Conservation (phyloP, 2,797 vertebrate species). For the Neosilurus hyrtlii region DNA sequence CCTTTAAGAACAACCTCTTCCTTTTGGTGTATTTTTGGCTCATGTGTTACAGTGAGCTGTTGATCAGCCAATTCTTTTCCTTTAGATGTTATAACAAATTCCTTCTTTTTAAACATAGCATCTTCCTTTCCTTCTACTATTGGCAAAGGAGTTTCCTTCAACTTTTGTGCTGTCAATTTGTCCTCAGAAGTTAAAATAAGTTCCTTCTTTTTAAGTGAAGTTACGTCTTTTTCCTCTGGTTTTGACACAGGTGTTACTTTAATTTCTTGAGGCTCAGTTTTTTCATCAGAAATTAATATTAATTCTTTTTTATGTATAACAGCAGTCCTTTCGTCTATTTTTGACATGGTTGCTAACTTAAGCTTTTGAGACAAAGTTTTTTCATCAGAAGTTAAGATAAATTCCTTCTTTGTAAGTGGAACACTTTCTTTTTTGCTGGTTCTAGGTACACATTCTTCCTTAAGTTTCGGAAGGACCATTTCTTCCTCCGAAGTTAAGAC, state of each 20-base stretch:
- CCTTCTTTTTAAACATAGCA: conserved; percentile 62
- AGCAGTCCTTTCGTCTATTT: conserved; percentile 40
- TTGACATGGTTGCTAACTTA: conserved; percentile 22
- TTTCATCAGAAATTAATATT: conserved; percentile 1
- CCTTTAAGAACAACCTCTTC: neutral
- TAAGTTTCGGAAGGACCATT: too few species aligned
- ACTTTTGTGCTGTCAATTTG: conserved; percentile 46
- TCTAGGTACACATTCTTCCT: too few species aligned
- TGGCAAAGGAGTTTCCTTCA: conserved; percentile 28
- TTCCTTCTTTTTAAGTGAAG: conserved; percentile 23
- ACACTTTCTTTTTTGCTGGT: conserved; percentile 21
- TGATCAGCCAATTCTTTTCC: neutral
- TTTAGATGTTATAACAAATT: conserved; percentile 19
- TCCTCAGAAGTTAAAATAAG: conserved; percentile 30
- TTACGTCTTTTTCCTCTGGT: neutral
- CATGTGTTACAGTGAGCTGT: neutral
- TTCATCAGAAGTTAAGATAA: neutral
- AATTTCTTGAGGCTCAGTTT: conserved; percentile 1
- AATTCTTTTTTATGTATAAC: conserved; percentile 62
- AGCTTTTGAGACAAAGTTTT: conserved; percentile 38
- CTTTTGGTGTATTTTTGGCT: neutral
- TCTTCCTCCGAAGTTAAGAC: too few species aligned
- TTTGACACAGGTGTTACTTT: neutral
- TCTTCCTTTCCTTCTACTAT: conserved; percentile 42
- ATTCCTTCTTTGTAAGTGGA: conserved; percentile 25